Percentiles rank a stretch among this genome's conserved stretches.
Evolutionary conservation across 2,888 invertebrate species (phyloP).

Genomic region (Parnassius mnemosyne): DNA sequence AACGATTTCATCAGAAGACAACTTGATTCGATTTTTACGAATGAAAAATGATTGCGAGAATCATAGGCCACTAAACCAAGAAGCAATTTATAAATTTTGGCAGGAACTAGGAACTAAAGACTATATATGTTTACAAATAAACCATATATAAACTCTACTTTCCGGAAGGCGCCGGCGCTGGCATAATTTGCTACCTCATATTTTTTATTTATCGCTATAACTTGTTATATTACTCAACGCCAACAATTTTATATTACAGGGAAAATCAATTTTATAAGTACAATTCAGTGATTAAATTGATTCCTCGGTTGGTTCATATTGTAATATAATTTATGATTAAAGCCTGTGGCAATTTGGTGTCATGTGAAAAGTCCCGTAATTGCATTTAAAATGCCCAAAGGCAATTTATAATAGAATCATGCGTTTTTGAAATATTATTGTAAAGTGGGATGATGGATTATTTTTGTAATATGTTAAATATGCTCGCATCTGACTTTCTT

Average conservation of each 20-base stretch:
- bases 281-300: conserved; percentile 21
- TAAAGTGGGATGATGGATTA: no score
- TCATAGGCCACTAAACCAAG: no score
- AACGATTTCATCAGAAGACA: no score
- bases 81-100: no score
- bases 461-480: no score
- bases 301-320: conserved; percentile 12
- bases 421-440: conserved; percentile 13
- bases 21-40: no score
- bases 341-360: conserved; percentile 22
- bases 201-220: conserved; percentile 7
- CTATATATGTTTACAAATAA: no score
- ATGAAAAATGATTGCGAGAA: no score
- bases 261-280: conserved; percentile 19
- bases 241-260: conserved; percentile 20
- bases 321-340: conserved; percentile 20
- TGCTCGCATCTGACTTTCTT: no score
- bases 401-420: conserved; percentile 20
- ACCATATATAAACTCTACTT: background rate
- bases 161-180: conserved; percentile 26
- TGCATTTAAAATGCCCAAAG: conserved; percentile 17
- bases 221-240: conserved; percentile 8
- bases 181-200: background rate
- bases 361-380: conserved; percentile 25
- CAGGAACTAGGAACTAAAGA: no score